Evolutionary conservation across 2,888 invertebrate genomes (phyloP).

Genomic region (Hydraecia micacea): DNA sequence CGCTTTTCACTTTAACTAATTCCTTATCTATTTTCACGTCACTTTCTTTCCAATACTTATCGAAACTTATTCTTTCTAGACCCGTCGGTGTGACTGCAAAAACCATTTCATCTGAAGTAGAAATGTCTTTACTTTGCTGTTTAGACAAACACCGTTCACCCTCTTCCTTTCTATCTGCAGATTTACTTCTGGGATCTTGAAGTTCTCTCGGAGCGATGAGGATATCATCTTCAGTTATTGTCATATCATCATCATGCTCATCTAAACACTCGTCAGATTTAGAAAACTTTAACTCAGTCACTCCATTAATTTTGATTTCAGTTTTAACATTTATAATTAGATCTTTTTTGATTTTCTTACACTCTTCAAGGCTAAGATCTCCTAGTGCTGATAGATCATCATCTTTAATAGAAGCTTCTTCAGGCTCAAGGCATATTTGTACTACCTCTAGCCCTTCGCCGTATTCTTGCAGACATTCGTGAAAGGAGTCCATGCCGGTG

Average conservation of each 20-base stretch:
- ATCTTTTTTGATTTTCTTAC: slow-evolving; percentile 74
- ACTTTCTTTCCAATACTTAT: slow-evolving; percentile 87
- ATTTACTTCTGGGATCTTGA: slow-evolving; percentile 80
- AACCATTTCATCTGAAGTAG: slow-evolving; percentile 89
- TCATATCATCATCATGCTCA: slow-evolving; percentile 87
- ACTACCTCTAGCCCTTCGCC: slow-evolving; percentile 91
- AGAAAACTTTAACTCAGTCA: slow-evolving; percentile 78
- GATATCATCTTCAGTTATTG: slow-evolving; percentile 87
- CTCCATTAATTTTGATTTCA: slow-evolving; percentile 78
- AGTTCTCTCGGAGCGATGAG: slow-evolving; percentile 83
- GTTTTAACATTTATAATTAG: slow-evolving; percentile 69
- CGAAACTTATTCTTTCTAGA: slow-evolving; percentile 88
- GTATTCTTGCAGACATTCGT: slow-evolving; percentile 92
- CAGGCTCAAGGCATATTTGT: slow-evolving; percentile 91
- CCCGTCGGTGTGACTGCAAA: slow-evolving; percentile 89
- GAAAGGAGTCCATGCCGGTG: slow-evolving; percentile 92
- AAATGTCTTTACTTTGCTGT: slow-evolving; percentile 88
- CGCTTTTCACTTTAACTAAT: slow-evolving; percentile 81
- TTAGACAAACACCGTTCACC: slow-evolving; percentile 81
- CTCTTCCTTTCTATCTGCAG: slow-evolving; percentile 75
- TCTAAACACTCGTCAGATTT: slow-evolving; percentile 87
- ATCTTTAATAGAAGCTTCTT: slow-evolving; percentile 89
- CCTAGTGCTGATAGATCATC: slow-evolving; percentile 86
- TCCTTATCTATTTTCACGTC: slow-evolving; percentile 74
- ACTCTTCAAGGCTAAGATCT: slow-evolving; percentile 86